Evolutionary conservation across 2,113 vertebrate species (phyloP).

Genomic region (Mesitornis unicolor): DNA sequence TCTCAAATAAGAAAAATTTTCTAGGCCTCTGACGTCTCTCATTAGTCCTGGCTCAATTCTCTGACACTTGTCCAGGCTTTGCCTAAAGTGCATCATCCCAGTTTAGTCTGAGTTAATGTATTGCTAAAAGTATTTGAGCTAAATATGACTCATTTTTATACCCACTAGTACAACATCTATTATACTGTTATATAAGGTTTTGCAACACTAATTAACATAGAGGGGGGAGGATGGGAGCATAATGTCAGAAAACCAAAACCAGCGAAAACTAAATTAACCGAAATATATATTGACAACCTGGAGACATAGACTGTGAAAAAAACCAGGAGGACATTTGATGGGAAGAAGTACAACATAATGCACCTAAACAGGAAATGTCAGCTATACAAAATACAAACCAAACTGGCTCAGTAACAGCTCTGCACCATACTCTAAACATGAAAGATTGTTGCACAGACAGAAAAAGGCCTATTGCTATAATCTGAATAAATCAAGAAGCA

Average conservation of each 20-base stretch:
- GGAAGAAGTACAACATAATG: background rate
- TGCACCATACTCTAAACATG: background rate
- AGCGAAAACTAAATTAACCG: background rate
- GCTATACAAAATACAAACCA: background rate
- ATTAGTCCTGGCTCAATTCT: background rate
- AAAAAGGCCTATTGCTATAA: background rate
- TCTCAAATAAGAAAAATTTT: background rate
- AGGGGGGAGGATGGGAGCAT: background rate
- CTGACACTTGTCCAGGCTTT: background rate
- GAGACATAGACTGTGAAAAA: background rate
- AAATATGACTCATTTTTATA: background rate
- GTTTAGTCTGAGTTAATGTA: background rate
- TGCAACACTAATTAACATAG: fast-evolving
- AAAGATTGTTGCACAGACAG: background rate
- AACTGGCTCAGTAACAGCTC: background rate
- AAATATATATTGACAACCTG: background rate
- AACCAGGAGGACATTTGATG: background rate
- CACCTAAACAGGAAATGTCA: background rate
- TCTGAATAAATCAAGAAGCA: background rate
- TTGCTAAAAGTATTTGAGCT: background rate
- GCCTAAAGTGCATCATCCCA: background rate
- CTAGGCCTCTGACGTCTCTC: background rate
- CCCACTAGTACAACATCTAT: background rate
- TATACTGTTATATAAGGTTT: background rate
- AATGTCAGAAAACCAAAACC: background rate